Evolutionary conservation across 2,797 vertebrate species (phyloP).

Genomic region (Carcharodon carcharias): DNA sequence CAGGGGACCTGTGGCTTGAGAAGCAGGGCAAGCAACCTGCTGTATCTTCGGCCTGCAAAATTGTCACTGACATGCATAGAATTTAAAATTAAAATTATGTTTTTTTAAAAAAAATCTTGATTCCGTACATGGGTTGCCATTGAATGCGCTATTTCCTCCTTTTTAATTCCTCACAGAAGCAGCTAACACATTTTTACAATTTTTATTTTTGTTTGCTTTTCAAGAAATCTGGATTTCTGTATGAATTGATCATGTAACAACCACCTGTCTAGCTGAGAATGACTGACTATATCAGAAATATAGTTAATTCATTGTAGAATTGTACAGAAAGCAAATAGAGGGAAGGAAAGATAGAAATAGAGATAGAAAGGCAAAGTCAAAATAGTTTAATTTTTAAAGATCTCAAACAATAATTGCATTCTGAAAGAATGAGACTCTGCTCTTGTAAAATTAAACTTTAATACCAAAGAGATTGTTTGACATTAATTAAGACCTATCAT

Average conservation of each 20-base stretch:
- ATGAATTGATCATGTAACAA: not conserved
- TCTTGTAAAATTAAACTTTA: no score
- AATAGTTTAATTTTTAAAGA: not conserved
- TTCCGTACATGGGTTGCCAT: not conserved
- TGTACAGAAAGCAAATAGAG: not conserved
- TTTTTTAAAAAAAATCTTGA: not conserved
- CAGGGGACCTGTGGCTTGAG: not conserved
- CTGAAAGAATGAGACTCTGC: no score
- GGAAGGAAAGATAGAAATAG: no score
- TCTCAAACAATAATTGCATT: no score
- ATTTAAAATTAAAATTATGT: not conserved
- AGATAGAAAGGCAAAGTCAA: not conserved
- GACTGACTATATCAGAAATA: not conserved
- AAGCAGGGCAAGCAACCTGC: no score
- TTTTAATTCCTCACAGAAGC: not conserved
- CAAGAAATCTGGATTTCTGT: not conserved
- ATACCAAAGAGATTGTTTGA: no score
- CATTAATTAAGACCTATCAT: not conserved
- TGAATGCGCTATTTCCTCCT: not conserved
- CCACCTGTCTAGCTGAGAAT: not conserved
- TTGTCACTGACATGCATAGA: not conserved
- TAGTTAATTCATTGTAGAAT: not conserved
- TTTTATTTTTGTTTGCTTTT: not conserved
- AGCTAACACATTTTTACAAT: no score
- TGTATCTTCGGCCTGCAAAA: not conserved